phyloP scores from a whole-genome alignment of 2,797 vertebrate species.

The Diplodus puntazzo region DNA sequence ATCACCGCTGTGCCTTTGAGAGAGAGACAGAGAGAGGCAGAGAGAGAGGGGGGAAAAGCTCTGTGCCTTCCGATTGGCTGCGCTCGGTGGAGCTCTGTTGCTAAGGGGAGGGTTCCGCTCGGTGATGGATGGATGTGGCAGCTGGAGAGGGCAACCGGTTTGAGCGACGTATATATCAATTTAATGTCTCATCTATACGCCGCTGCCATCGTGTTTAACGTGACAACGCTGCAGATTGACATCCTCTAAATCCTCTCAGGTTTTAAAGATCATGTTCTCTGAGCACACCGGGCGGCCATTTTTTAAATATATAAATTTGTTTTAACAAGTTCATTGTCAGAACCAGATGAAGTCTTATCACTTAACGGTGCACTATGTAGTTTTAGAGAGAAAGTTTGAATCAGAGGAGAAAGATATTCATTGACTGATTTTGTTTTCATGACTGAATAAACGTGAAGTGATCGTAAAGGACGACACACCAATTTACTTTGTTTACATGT shows the following conservation, averaged over 20 bases:
- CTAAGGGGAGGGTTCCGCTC: conserved; percentile 76
- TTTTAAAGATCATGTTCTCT: background rate
- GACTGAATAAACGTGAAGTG: no score
- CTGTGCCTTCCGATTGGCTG: conserved; percentile 72
- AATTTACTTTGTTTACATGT: no score
- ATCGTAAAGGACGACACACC: no score
- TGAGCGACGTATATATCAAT: conserved; percentile 43
- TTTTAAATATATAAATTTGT: no score
- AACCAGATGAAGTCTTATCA: conserved; percentile 28
- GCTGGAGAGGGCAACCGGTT: conserved; percentile 17
- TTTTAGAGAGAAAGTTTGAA: no score
- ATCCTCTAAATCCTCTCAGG: background rate
- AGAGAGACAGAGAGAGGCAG: conserved; percentile 10
- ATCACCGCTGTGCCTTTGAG: conserved; percentile 63
- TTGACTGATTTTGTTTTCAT: no score
- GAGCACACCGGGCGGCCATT: background rate
- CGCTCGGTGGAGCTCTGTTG: conserved; percentile 74
- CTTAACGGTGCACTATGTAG: no score
- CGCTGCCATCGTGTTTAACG: background rate
- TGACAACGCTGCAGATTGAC: background rate
- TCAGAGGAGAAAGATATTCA: no score
- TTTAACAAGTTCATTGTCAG: conserved; percentile 30
- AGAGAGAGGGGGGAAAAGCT: conserved; percentile 4
- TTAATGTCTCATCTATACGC: conserved; percentile 12
- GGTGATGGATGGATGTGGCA: conserved; percentile 54